A percentile compares a stretch with the other conserved stretches of the same genome.
phyloP scores from a whole-genome alignment of 2,797 vertebrate genomes.

The Xyrichtys novacula region DNA sequence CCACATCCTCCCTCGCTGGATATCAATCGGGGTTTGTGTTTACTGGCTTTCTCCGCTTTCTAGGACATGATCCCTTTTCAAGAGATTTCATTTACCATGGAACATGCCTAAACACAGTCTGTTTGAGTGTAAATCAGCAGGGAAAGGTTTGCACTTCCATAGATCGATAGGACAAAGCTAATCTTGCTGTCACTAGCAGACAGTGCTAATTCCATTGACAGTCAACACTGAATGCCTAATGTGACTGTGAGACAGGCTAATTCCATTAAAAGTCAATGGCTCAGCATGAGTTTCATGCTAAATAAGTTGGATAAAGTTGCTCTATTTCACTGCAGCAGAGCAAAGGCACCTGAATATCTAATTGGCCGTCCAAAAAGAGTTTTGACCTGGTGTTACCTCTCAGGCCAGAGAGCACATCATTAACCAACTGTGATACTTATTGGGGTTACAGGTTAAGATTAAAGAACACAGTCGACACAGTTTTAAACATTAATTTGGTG shows the following conservation, averaged over 20 bases:
- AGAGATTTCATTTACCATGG: slow-evolving; percentile 29
- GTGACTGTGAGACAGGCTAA: slow-evolving; percentile 16
- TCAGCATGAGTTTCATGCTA: slow-evolving; percentile 8
- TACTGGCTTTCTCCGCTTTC: too few species aligned
- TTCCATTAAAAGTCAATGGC: slow-evolving; percentile 1
- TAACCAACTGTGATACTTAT: background rate
- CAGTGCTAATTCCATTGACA: slow-evolving; percentile 43
- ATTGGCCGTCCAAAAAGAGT: background rate
- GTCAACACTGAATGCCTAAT: slow-evolving; percentile 38
- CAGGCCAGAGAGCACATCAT: background rate
- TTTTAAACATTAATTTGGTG: background rate
- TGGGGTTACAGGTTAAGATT: background rate
- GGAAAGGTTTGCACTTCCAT: slow-evolving; percentile 28
- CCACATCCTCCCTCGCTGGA: background rate
- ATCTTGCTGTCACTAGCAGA: slow-evolving; percentile 55
- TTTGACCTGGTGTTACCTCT: background rate
- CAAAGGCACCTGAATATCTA: background rate
- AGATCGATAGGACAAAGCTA: slow-evolving; percentile 63
- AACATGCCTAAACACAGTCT: slow-evolving; percentile 19
- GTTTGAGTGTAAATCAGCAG: slow-evolving; percentile 35
- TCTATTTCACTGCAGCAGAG: background rate
- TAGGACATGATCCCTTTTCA: too few species aligned
- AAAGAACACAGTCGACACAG: background rate
- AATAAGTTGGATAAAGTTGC: slow-evolving; percentile 3
- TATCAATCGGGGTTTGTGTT: slow-evolving; percentile 40